Evolutionary conservation across 2,888 invertebrate genomes (phyloP), one percentile per base, ranked within the genome.

Genomic region (Andricus curvator): DNA sequence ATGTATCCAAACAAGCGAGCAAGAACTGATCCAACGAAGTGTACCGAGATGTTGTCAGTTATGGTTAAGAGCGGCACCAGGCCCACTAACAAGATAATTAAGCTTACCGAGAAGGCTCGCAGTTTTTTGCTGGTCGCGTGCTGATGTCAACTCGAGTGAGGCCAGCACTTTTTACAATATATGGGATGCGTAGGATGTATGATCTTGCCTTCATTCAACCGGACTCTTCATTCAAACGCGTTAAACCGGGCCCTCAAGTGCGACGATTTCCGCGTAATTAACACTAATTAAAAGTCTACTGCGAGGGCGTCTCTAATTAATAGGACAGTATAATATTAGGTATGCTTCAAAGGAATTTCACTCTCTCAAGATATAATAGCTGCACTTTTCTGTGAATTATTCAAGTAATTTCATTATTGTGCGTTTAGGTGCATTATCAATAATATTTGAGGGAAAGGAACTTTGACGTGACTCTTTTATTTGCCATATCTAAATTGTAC

Each of bases 1-100:
- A n/a, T 37, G 29, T 51, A 56, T 33, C 33, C 56, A 74, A 74
- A 74, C 56, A 74, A 74, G 74, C 13, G 56, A 51, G 56, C 33
- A 37, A 74, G 74, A 51, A 70, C 3, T 70, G 51, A 78, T 60
- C 68, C 78, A 70, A 48, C 51, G 25, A 70, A 70, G 68, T 68
- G 25, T 22, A 70, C 44, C 25, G 25, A 62, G 60, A 70, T 81
- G 76, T 80, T 78, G 78, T 62, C 77, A 66, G 78, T 78, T 33
- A 68, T 64, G 62, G 70, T 82, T 82, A 70, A 78, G 68, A 70
- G 77, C 83, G 78, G 68, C 82, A 81, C 79, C 84, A 83, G 51
- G 80, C 80, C 80, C 78, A 79, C 88, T 89, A 89, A 88, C 89
- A 85, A 89, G 89, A 89, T 88, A 88, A 89, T 89, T 89, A 89